Evolutionary conservation across 2,888 invertebrate genomes (phyloP), one percentile per base, ranked within the genome.

Genomic region (Cerastis leucographa): DNA sequence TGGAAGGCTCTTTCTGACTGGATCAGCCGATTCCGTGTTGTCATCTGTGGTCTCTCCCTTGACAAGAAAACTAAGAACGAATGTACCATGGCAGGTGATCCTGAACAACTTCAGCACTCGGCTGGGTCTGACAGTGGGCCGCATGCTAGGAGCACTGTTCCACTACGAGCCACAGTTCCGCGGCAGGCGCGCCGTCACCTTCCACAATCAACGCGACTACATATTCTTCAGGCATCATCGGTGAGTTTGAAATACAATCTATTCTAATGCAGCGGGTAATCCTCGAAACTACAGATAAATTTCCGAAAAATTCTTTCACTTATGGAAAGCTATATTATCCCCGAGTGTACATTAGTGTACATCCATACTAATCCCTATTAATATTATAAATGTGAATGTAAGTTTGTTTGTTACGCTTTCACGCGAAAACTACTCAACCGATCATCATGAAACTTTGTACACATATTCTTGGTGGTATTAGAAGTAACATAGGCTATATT

Each of bases 181-280:
- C 85, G 99, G 99, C 0, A 97, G 99, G 7, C 97, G 99, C 81
- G 99, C 98, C 0, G 99, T 99, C 81, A 99, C 99, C 49, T 99
- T 99, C 94, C 99, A 99, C 95, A 99, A 99, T 96, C 99, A 99
- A 94, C 97, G 99, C 79, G 99, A 99, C 96, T 99, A 98, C 93
- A 99, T 99, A 89, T 99, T 99, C 96, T 99, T 99, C 93, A 97
- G 99, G 76, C 99, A 99, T 95, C 99, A 99, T 94, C 97, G 99
- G 98, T 98, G 90, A 85, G 90, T 85, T 64, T 56, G 17, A 17
- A 17, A 59, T 59, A 59, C 25, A 2, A 25, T 17, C 59, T 29
- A 14, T 56, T 56, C 25, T 59, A 17, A 59, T 51, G 22, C 22
- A 51, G 12, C 12, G n/a, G 4, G 6, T 12, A 56, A 25, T 25